phyloP scores from a whole-genome alignment of 2,113 vertebrate species.

The Struthio camelus region DNA sequence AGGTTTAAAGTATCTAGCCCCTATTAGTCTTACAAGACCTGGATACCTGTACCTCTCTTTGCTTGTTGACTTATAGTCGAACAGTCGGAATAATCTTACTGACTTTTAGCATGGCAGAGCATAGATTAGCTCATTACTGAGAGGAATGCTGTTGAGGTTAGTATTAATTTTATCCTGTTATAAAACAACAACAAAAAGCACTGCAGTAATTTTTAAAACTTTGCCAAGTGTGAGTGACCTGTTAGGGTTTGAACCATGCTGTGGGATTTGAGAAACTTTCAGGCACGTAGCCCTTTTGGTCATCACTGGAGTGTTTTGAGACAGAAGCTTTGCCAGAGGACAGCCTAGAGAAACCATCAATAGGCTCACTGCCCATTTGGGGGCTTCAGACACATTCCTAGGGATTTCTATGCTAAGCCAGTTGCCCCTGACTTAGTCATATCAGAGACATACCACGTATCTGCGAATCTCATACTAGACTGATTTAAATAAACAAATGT shows the following conservation, averaged over 20 bases:
- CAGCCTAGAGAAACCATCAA: neutral
- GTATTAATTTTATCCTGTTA: neutral
- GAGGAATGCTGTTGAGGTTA: neutral
- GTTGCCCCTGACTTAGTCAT: neutral
- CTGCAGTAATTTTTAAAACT: neutral
- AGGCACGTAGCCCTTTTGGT: accelerated
- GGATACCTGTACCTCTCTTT: accelerated
- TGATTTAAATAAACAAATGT: neutral
- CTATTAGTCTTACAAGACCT: neutral
- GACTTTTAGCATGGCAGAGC: neutral
- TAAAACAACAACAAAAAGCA: neutral
- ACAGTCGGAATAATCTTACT: neutral
- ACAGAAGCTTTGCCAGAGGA: neutral
- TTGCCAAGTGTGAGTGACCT: neutral
- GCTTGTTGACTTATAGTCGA: neutral
- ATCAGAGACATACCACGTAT: neutral
- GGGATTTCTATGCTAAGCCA: slow-evolving; percentile 3
- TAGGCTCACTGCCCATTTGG: neutral
- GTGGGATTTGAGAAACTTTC: neutral
- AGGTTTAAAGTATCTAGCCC: neutral
- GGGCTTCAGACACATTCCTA: neutral
- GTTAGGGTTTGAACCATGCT: neutral
- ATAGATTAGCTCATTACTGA: neutral
- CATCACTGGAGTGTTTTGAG: neutral
- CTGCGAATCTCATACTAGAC: neutral